These are phyloP conservation scores for Drosophila ogumai DNA, from an alignment of 1,140 invertebrate species.

Conservation along the genomic window DNA sequence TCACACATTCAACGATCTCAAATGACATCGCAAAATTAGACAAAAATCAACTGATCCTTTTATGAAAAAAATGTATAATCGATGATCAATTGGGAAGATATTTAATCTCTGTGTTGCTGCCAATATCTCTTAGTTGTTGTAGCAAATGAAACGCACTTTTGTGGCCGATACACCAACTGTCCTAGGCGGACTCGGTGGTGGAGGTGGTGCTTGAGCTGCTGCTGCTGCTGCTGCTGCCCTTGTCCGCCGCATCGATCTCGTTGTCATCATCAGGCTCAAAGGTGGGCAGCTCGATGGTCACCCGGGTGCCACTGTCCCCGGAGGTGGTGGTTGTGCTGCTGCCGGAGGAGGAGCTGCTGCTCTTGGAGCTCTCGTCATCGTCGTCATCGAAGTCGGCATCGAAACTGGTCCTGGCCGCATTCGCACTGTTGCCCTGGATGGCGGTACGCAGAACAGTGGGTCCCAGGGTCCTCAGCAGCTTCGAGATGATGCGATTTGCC, in stretches of 20 bases:
- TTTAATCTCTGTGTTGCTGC: conserved; percentile 5
- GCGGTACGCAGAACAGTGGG: conserved; percentile 87
- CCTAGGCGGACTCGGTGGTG: conserved; percentile 42
- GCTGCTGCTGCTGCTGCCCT: conserved; percentile 36
- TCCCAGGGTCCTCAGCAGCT: conserved; percentile 89
- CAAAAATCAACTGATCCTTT: neutral
- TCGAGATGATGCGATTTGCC: conserved; percentile 89
- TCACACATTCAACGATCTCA: neutral
- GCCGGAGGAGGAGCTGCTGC: conserved; percentile 32
- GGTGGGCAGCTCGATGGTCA: conserved; percentile 86
- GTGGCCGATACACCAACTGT: neutral
- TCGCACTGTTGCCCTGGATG: conserved; percentile 78
- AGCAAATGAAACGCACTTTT: conserved; percentile 71
- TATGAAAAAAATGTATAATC: neutral
- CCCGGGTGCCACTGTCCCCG: conserved; percentile 64
- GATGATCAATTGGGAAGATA: neutral
- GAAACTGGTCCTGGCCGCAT: conserved; percentile 75
- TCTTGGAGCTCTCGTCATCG: conserved; percentile 51
- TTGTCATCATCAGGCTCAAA: conserved; percentile 85
- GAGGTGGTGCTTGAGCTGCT: conserved; percentile 17
- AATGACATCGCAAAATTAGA: neutral
- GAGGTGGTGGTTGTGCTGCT: conserved; percentile 61
- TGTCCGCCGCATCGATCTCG: conserved; percentile 66
- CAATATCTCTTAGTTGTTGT: conserved; percentile 65
- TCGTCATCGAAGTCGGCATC: conserved; percentile 83